Conservation (phyloP, 2,797 vertebrate species). For the Lagorchestes hirsutus region DNA sequence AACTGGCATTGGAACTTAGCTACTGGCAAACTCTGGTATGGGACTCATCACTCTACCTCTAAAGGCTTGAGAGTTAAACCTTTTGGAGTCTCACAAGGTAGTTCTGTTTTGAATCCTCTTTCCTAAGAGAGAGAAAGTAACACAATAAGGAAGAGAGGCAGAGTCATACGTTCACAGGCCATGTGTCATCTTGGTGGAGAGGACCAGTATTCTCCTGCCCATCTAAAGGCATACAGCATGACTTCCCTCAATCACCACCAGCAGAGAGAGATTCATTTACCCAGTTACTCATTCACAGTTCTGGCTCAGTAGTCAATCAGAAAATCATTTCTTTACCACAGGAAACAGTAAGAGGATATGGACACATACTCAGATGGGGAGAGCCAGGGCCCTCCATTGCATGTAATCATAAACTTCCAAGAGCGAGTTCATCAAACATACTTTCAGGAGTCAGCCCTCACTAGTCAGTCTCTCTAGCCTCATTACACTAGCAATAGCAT, state of each 20-base stretch:
- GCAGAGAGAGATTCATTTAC: background rate
- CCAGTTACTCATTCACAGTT: background rate
- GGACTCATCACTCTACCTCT: background rate
- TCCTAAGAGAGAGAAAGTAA: background rate
- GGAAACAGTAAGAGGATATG: background rate
- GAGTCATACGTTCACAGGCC: background rate
- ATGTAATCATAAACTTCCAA: background rate
- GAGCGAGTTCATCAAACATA: background rate
- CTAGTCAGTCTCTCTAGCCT: background rate
- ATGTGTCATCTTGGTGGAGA: background rate
- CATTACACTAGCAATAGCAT: slow-evolving; percentile 25
- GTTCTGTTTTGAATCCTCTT: background rate
- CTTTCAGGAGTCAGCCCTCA: background rate
- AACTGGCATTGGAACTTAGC: background rate
- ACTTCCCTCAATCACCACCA: background rate
- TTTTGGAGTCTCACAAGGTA: background rate
- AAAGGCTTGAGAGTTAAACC: background rate
- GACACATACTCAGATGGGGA: background rate
- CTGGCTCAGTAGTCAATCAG: background rate
- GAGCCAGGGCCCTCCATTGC: background rate
- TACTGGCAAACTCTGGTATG: background rate
- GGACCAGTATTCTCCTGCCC: background rate
- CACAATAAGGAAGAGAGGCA: background rate
- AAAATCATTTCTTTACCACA: background rate
- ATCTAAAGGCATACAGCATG: background rate